A percentile compares a stretch with the other conserved stretches of the same genome.
Evolutionary conservation across 2,888 invertebrate species (phyloP).

Genomic region (Nineta flava): DNA sequence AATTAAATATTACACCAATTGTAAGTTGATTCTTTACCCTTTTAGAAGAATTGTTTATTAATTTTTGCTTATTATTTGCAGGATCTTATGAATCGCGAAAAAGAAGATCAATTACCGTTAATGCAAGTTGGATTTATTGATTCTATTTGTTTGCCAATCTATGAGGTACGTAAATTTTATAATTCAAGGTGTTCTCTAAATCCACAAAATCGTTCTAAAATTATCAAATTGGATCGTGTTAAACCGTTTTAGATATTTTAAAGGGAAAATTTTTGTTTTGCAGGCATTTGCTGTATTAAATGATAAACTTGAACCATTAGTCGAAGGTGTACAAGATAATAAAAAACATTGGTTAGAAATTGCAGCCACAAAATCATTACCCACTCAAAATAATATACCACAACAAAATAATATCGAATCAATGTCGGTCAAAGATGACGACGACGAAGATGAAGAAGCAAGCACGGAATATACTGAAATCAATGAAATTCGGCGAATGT

Average conservation of each 20-base stretch:
- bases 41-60: constrained; percentile 1
- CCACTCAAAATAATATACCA: not conserved
- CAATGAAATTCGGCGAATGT: not conserved
- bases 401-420: not conserved
- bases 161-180: constrained; percentile 45
- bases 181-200: not conserved
- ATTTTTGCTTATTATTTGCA: constrained; percentile 21
- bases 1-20: constrained; percentile 80
- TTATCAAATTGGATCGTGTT: too few relatives aligned
- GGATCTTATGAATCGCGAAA: constrained; percentile 93
- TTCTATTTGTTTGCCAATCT: constrained; percentile 85
- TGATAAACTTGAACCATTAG: constrained; percentile 61
- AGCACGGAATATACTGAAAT: not conserved
- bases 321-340: constrained; percentile 69
- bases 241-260: too few relatives aligned
- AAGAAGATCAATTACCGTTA: constrained; percentile 81
- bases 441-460: not conserved
- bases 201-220: too few relatives aligned
- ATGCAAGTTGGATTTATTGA: constrained; percentile 96
- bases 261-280: constrained; percentile 19
- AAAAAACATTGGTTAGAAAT: constrained; percentile 71
- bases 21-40: constrained; percentile 34
- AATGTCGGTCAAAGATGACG: not conserved
- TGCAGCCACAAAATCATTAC: constrained; percentile 30
- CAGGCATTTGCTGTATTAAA: constrained; percentile 75